Evolutionary conservation across 2,797 vertebrate genomes (phyloP), one percentile per base, ranked within the genome.

Genomic region (Sparidentex hasta): DNA sequence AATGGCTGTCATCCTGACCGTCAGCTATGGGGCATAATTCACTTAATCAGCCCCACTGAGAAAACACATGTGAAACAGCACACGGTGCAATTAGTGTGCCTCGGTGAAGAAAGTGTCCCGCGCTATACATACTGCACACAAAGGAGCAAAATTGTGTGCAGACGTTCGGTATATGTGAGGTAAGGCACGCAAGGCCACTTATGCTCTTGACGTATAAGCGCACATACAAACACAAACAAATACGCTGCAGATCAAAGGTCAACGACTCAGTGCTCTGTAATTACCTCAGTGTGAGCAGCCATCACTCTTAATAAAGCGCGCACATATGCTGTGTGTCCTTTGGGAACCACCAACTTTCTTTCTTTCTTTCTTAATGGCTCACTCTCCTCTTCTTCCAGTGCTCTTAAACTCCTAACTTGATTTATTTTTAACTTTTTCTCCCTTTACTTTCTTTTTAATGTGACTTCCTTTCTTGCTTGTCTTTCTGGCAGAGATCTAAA

Each of bases 1-100:
- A 75, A 81, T 56, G 68, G 54, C 84, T 86, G 81, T 86, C 81
- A 77, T 77, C 65, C 74, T 83, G 76, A 91, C 61, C 50, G 48
- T 87, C 85, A 84, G 75, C 86, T 76, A 62, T 57, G 59, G 74
- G 72, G 76, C 74, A 72, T 84, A 90, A 89, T 85, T 92, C 85
- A 90, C 65, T 77, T 74, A 65, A 88, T 88, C 81, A 64, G 65
- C 47, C 64, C 80, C 61, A 70, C 70, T 65, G 76, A 87, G 75
- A 76, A 75, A 91, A 90, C 89, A 90, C 78, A 89, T 83, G 73
- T 79, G 69, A 87, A 83, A 75, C 73, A 65, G 69, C 78, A 75
- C 44, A 78, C 0, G 4, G 65, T 20, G 65, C 57, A 62, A 89
- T 81, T 65, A 82, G 50, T 66, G 76, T 7, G 48, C 57, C 47